Base-by-base conservation (phyloP, 2,888 invertebrate species). In the Barypeithes pellucidus region DNA sequence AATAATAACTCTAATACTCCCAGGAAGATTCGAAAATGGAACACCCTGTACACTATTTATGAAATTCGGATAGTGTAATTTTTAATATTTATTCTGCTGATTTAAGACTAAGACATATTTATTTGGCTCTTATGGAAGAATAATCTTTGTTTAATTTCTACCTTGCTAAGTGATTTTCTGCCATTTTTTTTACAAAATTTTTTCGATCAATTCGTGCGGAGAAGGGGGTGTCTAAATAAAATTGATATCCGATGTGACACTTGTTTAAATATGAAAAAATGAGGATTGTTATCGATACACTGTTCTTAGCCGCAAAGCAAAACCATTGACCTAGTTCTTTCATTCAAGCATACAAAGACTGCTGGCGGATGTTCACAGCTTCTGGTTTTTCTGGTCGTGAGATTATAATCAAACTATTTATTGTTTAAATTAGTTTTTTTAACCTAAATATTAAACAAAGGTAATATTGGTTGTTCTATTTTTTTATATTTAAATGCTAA, bases 301-400 rank as follows among this genome's bases (percentile, higher is more conserved):
- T 50, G 24, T 50, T 50, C 50, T 50, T 45, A 61, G 24, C 45
- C 29, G 29, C 29, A 45, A 43, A 61, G 61, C 67, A 54, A 57
- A 67, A 57, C 67, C 41, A 57, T 33, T 67, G 67, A 67, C 67
- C 67, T 33, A 67, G 41, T 67, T 67, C 39, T 67, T 67, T 57
- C 67, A 36, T 50, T 50, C 67, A 18, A 67, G 67, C 24, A 67
- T 67, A 57, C 54, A 36, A 43, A 24, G 24, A 50, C 22, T 67
- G 47, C 24, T 60, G 29, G 33, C 43, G 29, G 43, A 67, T 43
- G 29, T 57, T 43, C 18, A 54, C 41, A 67, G 67, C 67, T 67
- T 67, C 67, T 54, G 67, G 67, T 67, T 57, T 41, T 57, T 67
- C 20, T 57, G 67, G 67, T 67, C 57, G 24, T 62, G 45, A 43